Percentiles rank a stretch among this genome's conserved stretches.
Evolutionary conservation across 2,113 vertebrate species (phyloP).

Genomic region (Bostrychus sinensis): DNA sequence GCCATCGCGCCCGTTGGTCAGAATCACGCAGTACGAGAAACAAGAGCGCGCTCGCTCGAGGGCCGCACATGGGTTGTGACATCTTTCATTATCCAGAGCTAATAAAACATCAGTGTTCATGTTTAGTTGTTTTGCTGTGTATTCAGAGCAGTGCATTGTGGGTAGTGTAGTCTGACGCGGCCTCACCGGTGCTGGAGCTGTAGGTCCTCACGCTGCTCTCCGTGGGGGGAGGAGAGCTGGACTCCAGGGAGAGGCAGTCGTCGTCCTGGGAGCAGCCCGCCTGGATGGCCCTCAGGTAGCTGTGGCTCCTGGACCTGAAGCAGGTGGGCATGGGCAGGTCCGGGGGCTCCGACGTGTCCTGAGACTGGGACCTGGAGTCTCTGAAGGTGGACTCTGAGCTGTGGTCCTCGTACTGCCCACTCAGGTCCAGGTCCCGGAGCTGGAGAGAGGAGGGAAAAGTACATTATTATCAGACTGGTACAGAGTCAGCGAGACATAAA

Average conservation of each 20-base stretch:
- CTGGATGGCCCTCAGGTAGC: constrained; percentile 99
- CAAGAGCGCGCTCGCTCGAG: no score
- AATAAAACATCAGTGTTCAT: no score
- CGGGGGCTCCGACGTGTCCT: constrained; percentile 78
- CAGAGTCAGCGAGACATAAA: no score
- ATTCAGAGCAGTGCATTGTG: background rate
- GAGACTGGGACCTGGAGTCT: constrained; percentile 84
- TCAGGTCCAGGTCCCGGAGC: constrained; percentile 88
- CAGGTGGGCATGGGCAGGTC: constrained; percentile 93
- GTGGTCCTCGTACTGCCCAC: constrained; percentile 88
- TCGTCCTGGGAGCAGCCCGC: constrained; percentile 98
- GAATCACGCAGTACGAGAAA: no score
- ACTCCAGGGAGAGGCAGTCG: constrained; percentile 90
- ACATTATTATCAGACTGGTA: background rate
- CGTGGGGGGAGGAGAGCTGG: constrained; percentile 89
- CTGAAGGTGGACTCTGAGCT: constrained; percentile 89
- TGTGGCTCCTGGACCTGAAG: constrained; percentile 98
- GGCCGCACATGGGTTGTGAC: no score
- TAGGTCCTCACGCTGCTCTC: constrained; percentile 92
- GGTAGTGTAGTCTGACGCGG: constrained; percentile 1
- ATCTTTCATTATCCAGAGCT: no score
- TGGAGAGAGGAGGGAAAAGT: constrained; percentile 58
- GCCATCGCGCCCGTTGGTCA: no score
- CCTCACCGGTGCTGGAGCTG: constrained; percentile 92
- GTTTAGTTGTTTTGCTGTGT: no score